Evolutionary conservation across 2,888 invertebrate genomes (phyloP).

Genomic region (Conchocele bisecta): DNA sequence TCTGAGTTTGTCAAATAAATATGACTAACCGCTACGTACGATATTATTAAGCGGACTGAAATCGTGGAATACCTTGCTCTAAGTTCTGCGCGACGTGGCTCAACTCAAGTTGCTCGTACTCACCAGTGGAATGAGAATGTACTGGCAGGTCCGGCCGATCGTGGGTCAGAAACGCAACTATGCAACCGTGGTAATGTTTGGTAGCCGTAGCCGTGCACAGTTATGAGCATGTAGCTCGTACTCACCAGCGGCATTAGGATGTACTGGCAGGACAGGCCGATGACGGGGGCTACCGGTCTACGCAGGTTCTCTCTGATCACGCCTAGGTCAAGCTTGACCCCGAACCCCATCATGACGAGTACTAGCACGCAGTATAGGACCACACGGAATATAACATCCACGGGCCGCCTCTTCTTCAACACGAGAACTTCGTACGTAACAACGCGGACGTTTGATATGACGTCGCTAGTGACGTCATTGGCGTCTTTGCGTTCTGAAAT

Average conservation of each 20-base stretch:
- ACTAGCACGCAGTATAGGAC: slow-evolving; percentile 79
- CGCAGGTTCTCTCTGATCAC: slow-evolving; percentile 81
- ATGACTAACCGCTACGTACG: too few species aligned
- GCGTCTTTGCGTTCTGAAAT: too few species aligned
- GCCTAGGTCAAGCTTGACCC: slow-evolving; percentile 82
- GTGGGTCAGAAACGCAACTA: too few species aligned
- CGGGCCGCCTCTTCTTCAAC: slow-evolving; percentile 51
- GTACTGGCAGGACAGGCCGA: slow-evolving; percentile 84
- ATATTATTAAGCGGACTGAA: too few species aligned
- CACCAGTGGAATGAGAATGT: slow-evolving; percentile 84
- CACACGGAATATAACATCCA: slow-evolving; percentile 77
- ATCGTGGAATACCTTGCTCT: too few species aligned
- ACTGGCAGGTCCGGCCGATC: slow-evolving; percentile 84
- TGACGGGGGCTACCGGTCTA: slow-evolving; percentile 83
- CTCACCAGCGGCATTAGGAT: slow-evolving; percentile 84
- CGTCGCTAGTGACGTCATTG: neutral
- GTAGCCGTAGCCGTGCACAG: too few species aligned
- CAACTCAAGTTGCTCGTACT: slow-evolving; percentile 62
- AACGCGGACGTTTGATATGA: neutral
- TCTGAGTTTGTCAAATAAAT: too few species aligned
- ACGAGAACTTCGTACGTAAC: slow-evolving; percentile 54
- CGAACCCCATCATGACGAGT: slow-evolving; percentile 82
- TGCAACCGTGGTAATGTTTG: too few species aligned
- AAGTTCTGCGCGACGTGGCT: too few species aligned
- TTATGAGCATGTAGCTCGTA: too few species aligned